Evolutionary conservation across 2,797 vertebrate species (phyloP), one percentile per base, ranked within the genome.

Genomic region (Steatocranus sp.): DNA sequence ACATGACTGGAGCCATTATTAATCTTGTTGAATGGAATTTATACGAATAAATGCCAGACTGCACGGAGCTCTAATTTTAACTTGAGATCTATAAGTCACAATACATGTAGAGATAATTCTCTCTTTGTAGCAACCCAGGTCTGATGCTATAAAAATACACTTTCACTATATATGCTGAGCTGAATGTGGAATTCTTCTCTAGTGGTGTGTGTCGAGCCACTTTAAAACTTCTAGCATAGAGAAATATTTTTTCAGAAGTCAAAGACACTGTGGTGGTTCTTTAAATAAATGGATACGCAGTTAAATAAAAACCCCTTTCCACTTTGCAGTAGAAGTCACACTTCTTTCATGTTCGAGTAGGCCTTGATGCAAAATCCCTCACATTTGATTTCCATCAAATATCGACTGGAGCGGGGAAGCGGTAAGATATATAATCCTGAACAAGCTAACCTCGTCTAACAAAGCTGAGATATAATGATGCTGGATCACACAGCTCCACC

Each of bases 1-100:
- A 91, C 91, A 93, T 93, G 94, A 94, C 90, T 93, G 94, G 87
- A 83, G 85, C 87, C 79, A 87, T 89, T 93, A 94, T 93, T 92
- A 92, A 94, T 94, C 93, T 89, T 89, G 85, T 88, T 90, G 90
- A 93, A 88, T 81, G 84, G 87, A 80, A 74, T 89, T 87, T 84
- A 82, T 90, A 84, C 76, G 83, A 93, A 91, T 92, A 91, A 92
- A 93, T 86, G 86, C 36, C 83, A 86, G 89, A 90, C 85, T 87
- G 80, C 66, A 76, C 11, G 66, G 82, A 77, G 78, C 86, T 90
- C 76, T 88, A 89, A 92, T 93, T 93, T 88, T 63, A 89, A 86
- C 80, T 88, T 75, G 82, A 90, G 80, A 83, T 78, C 81, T 27
- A 68, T 61, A 80, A 86, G 87, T 70, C 83, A 78, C 17, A 15